Evolutionary conservation across 1,140 invertebrate genomes (phyloP), one percentile per base, ranked within the genome.

Genomic region (Psix sp.): DNA sequence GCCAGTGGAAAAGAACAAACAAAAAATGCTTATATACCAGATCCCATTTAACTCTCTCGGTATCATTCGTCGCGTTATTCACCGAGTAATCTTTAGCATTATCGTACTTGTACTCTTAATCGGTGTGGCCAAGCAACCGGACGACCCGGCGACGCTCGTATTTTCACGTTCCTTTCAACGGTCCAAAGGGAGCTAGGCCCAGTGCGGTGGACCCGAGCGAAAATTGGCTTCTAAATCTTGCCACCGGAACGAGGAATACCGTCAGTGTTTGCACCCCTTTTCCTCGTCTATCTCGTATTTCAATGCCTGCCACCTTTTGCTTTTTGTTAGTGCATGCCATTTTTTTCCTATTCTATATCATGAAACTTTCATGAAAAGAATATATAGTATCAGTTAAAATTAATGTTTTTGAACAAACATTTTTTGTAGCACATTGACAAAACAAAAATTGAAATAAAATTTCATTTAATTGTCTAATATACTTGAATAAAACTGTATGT

Each of bases 141-240:
- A 74, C 39, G 52, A 60, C 51, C 59, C 54, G 35, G 57, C 57
- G 45, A 43, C 42, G 73, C 57, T 71, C 66, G 59, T 75, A 75
- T 75, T 75, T 75, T 68, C 59, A 63, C 43, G 52, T 56, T 63
- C 54, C 54, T 66, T 75, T 71, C 66, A 70, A 46, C 59, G 54
- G 36, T 42, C 56, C 29, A 40, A 51, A 40, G 49, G 31, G 57
- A 59, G 42, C 52, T 36, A 48, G 52, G 68, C 66, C 62, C 73
- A 70, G 72, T 74, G 73, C 73, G 76, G 75, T 79, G 80, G 82
- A 83, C 82, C 80, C 80, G 78, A 72, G 80, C 80, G 80, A 83
- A 84, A 84, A 84, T 83, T 84, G 82, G 80, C 82, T 83, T 84
- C 82, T 84, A 84, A 83, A 84, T 83, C 82, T 84, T 82, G 76